Base-by-base conservation (phyloP, 2,797 vertebrate species). In the Tinamus major region DNA sequence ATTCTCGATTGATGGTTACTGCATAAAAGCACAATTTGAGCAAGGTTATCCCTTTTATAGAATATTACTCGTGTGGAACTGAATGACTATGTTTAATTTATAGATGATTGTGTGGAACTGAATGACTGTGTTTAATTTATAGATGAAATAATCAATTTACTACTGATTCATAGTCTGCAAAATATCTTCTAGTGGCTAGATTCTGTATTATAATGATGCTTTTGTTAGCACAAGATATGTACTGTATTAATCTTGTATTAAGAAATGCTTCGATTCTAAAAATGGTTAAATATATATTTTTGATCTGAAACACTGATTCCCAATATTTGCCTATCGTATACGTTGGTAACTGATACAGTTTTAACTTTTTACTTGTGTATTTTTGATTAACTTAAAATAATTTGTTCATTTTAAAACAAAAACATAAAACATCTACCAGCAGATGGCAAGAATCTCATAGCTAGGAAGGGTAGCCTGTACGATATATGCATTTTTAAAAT, bases 361-460 rank as follows among this genome's bases (percentile, higher is more conserved):
- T 92, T 85, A n/a, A 18, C 62, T 71, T 89, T 90, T 31, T 93
- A 89, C 51, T 58, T 89, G 58, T 79, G 75, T 65, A 51, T 72
- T 26, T 81, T 89, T 78, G 33, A 49, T 84, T 58, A 81, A 27
- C 13, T 84, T 84, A 8, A 89, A 89, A 49, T 82, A 70, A 83
- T 87, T 42, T 63, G 16, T 71, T 14, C 42, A 41, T 92, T 94
- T 82, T 53, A 77, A 89, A 33, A 56, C 71, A 56, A 61, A 56
- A 92, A 17, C n/a, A 18, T 74, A 81, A 89, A 93, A 76, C 69
- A 90, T 56, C 79, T 95, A 44, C 89, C 93, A 96, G 89, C 89
- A 95, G 94, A 91, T 95, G 92, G 92, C 95, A 95, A 94, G 74
- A 95, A 95, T 39, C 48, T 63, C 89, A 79, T 91, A 81, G 79